phyloP scores from a whole-genome alignment of 2,888 invertebrate genomes.

The Mythimna pallens region DNA sequence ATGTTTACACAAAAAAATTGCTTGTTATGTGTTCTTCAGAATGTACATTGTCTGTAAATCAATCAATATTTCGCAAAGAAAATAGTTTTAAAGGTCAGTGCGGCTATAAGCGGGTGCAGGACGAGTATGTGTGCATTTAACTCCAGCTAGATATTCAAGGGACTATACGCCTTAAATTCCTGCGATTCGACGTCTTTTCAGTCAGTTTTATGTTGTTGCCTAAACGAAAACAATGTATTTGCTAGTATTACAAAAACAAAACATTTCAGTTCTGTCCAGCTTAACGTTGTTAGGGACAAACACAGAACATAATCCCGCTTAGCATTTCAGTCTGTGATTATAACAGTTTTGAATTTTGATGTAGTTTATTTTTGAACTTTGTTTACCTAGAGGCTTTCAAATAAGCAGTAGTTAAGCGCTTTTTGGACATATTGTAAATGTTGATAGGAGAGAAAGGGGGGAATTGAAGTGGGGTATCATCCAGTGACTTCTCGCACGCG shows the following conservation, averaged over 20 bases:
- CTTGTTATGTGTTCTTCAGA: too few relatives aligned
- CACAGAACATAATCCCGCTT: constrained; percentile 37
- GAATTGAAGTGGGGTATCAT: background rate
- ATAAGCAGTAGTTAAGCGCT: background rate
- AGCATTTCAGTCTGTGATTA: constrained; percentile 27
- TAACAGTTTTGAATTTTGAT: constrained; percentile 3
- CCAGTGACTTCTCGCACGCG: too few relatives aligned
- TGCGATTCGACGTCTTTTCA: too few relatives aligned
- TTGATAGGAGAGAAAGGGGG: background rate
- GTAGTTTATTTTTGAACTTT: constrained; percentile 5
- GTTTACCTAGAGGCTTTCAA: constrained; percentile 11
- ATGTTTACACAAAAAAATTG: too few relatives aligned
- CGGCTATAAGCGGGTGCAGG: too few relatives aligned
- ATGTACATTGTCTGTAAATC: too few relatives aligned
- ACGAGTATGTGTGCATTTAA: too few relatives aligned
- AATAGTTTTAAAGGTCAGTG: too few relatives aligned
- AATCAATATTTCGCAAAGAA: too few relatives aligned
- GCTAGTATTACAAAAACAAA: constrained; percentile 23
- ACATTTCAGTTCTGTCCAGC: constrained; percentile 5
- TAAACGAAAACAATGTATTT: background rate
- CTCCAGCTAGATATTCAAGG: too few relatives aligned
- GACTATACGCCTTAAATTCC: too few relatives aligned
- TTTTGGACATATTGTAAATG: background rate
- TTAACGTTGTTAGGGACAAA: constrained; percentile 47
- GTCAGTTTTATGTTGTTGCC: too few relatives aligned